Percentiles rank a stretch among this genome's conserved stretches.
These are phyloP conservation scores for Knipowitschia caucasica DNA, from an alignment of 2,797 vertebrate genomes.

Conservation along the genomic window DNA sequence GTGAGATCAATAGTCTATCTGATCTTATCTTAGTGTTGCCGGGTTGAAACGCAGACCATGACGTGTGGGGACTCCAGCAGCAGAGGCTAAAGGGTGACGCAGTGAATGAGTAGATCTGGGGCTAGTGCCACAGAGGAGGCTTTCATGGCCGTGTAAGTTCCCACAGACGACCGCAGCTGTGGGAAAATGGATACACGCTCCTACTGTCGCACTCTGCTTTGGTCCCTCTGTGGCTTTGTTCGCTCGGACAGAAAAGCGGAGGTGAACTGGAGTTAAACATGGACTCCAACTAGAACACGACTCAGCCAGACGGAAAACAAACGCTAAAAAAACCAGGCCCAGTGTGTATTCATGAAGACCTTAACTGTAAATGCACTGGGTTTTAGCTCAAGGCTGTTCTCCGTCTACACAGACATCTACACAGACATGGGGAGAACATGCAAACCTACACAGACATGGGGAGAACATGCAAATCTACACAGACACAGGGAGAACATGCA, in stretches of 20 bases:
- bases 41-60: constrained; percentile 67
- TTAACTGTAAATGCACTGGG: neutral
- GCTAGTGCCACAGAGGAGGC: constrained; percentile 56
- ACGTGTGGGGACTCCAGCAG: constrained; percentile 35
- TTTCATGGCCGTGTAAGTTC: constrained; percentile 63
- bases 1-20: too few relatives aligned
- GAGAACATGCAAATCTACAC: too few relatives aligned
- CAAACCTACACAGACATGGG: too few relatives aligned
- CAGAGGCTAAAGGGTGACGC: constrained; percentile 58
- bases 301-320: neutral
- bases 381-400: too few relatives aligned
- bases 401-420: too few relatives aligned
- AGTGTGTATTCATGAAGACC: neutral
- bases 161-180: constrained; percentile 45
- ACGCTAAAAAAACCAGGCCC: too few relatives aligned
- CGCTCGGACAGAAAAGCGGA: neutral
- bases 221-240: constrained; percentile 41
- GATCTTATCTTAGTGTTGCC: constrained; percentile 54
- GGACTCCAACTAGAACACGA: neutral
- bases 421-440: too few relatives aligned
- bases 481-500: too few relatives aligned
- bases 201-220: constrained; percentile 34
- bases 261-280: neutral
- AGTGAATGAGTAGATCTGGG: constrained; percentile 52
- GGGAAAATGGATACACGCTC: constrained; percentile 56